Evolutionary conservation across 1,140 invertebrate species (phyloP), one percentile per base, ranked within the genome.

Genomic region (Akabosia matsudoensis): DNA sequence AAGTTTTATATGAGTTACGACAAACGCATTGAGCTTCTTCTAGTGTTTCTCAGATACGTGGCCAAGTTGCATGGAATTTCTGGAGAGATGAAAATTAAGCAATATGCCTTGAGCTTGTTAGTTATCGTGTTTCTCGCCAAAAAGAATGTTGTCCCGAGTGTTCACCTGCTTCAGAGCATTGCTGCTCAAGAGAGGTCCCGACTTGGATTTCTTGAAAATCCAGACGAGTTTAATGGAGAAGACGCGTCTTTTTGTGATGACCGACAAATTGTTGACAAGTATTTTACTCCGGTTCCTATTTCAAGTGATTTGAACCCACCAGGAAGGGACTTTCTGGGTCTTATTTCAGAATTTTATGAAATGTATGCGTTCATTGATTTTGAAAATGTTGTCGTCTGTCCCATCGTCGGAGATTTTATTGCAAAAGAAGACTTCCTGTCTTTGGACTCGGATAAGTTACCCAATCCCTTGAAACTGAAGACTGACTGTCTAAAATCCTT

Each of bases 271-370:
- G 54, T 78, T 28, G 2, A 56, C 2, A 34, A 3, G 16, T 10
- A 4, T 24, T 74, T 79, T n/a, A 52, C 26, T 22, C 13, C 22
- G 7, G 22, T 67, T 67, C 4, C 7, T 45, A 45, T n/a, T n/a
- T 45, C 37, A 45, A 10, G 24, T 56, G 54, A 10, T 56, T 24
- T 4, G 3, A 56, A 22, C 24, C 54, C 24, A 14, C 54, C 24
- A 14, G 30, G 7, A 4, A 1, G 26, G 10, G 22, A 24, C 1
- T 31, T 67, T 7, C 7, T 67, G 7, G 10, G 14, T 3, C 28
- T 79, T 24, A 67, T 67, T 18, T 16, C 24, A 30, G 78, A 79
- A 26, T 79, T 79, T 73, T 79, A 75, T 70, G 26, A 77, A 33
- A 37, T 74, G 28, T 75, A 24, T 52, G 73, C 45, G 0, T 16